Evolutionary conservation across 2,797 vertebrate species (phyloP).

Genomic region (Manis javanica): DNA sequence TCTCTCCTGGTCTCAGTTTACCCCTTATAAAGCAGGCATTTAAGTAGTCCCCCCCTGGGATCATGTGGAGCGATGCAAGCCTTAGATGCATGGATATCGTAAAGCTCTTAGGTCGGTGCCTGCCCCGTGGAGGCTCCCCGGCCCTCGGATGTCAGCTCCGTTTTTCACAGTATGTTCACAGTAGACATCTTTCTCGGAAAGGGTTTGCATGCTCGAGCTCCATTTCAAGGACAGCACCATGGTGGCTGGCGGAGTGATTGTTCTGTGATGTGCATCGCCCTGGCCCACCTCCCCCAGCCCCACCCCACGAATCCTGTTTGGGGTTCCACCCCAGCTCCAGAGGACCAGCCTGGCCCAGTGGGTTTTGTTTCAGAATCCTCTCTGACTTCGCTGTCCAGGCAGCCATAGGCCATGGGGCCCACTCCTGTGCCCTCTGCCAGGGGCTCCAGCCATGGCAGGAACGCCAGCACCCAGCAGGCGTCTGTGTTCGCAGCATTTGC

Average conservation of each 20-base stretch:
- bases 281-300: too few relatives aligned
- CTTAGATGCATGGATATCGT: accelerated
- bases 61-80: accelerated
- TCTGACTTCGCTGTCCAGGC: accelerated
- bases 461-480: not conserved
- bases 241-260: accelerated
- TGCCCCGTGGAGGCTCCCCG: accelerated
- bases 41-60: not conserved
- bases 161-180: accelerated
- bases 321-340: not conserved
- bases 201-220: accelerated
- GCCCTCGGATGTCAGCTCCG: accelerated
- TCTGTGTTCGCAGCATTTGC: accelerated
- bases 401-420: accelerated
- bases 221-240: not conserved
- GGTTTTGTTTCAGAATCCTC: not conserved
- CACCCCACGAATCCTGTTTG: accelerated
- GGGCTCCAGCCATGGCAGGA: accelerated
- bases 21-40: accelerated
- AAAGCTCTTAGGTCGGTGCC: accelerated
- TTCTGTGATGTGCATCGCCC: accelerated
- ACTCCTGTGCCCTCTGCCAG: accelerated
- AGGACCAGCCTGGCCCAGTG: not conserved
- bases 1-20: not conserved
- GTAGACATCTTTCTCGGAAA: too few relatives aligned